Percentiles rank a stretch among this genome's conserved stretches.
Evolutionary conservation across 1,140 invertebrate genomes (phyloP).

Genomic region (Manduca sexta): DNA sequence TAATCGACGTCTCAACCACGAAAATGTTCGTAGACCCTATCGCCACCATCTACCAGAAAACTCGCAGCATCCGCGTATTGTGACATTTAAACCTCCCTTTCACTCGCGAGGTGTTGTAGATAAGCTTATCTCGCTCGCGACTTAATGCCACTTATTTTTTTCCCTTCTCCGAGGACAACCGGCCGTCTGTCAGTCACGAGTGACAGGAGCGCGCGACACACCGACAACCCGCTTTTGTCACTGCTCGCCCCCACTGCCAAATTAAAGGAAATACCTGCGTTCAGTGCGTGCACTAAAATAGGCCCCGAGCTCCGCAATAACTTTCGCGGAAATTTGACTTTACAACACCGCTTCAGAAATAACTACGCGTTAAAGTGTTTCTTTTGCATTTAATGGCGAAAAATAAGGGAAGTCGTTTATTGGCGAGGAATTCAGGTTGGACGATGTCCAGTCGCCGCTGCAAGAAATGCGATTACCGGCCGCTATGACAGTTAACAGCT

Average conservation of each 20-base stretch:
- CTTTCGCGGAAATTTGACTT: conserved; percentile 22
- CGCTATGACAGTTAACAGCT: conserved; percentile 22
- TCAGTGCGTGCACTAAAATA: conserved; percentile 43
- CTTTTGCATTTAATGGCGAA: conserved; percentile 35
- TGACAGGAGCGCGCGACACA: conserved; percentile 44
- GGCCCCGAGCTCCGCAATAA: conserved; percentile 25
- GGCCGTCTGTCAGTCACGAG: conserved; percentile 46
- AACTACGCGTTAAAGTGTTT: conserved; percentile 17
- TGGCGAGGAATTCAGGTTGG: conserved; percentile 28
- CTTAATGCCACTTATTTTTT: conserved; percentile 40
- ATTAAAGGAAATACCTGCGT: conserved; percentile 56
- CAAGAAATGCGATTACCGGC: conserved; percentile 26
- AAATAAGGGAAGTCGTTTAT: conserved; percentile 36
- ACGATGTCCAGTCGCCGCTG: conserved; percentile 19
- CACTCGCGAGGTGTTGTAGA: conserved; percentile 9
- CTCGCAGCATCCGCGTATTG: conserved; percentile 30
- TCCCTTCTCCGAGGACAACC: conserved; percentile 30
- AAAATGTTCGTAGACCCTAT: conserved; percentile 44
- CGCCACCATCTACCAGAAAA: conserved; percentile 35
- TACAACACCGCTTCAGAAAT: conserved; percentile 20
- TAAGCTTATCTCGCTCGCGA: conserved; percentile 31
- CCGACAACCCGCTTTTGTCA: conserved; percentile 52
- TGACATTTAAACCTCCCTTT: conserved; percentile 32
- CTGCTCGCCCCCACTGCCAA: conserved; percentile 41
- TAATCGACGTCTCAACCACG: conserved; percentile 62